A percentile compares a stretch with the other conserved stretches of the same genome.
Evolutionary conservation across 2,113 vertebrate genomes (phyloP).

Genomic region (Tor tambroides): DNA sequence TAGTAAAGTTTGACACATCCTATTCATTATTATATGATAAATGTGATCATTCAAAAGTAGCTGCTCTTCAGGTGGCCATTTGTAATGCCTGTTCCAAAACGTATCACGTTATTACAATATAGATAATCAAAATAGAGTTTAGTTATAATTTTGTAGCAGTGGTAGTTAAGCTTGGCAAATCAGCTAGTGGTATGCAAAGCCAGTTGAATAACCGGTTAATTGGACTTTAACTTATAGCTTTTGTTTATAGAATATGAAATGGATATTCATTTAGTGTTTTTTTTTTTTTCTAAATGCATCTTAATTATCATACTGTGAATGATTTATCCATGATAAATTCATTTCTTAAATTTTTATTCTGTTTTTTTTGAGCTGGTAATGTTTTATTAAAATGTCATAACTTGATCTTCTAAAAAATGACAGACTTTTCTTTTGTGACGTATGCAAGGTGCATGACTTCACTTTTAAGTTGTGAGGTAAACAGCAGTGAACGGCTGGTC

Average conservation of each 20-base stretch:
- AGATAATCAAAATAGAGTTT: background rate
- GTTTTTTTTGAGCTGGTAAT: background rate
- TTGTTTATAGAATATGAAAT: background rate
- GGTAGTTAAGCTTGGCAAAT: background rate
- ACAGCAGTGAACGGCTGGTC: background rate
- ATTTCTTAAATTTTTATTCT: background rate
- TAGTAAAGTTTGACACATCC: background rate
- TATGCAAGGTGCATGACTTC: background rate
- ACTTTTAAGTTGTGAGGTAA: background rate
- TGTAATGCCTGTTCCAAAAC: background rate
- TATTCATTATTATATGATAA: background rate
- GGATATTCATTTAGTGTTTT: background rate
- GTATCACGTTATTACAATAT: background rate
- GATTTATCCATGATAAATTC: background rate
- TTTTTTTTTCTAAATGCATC: background rate
- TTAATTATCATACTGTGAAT: background rate
- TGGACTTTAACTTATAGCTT: background rate
- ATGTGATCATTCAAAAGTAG: background rate
- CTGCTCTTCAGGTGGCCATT: background rate
- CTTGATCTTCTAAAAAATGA: too few relatives aligned
- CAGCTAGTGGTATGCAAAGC: background rate
- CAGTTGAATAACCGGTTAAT: background rate
- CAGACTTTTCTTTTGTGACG: background rate
- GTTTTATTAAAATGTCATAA: background rate
- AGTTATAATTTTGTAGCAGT: background rate